Conservation (phyloP, 2,113 vertebrate genomes). For the Calonectris borealis region DNA sequence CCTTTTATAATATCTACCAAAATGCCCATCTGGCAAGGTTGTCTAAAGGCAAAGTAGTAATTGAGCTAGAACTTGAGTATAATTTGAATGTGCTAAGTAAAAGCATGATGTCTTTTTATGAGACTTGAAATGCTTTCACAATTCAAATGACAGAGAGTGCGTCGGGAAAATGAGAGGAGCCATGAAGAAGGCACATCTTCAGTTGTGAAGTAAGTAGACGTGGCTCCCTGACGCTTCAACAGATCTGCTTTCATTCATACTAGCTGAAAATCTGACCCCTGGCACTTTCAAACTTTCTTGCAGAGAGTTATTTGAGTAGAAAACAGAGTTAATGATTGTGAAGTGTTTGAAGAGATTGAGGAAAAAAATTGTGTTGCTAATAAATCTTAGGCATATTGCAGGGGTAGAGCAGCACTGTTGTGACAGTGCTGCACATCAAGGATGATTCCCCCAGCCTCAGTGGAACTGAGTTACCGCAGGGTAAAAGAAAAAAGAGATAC, state of each 20-base stretch:
- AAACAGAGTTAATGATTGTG: background rate
- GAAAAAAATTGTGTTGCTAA: background rate
- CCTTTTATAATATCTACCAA: background rate
- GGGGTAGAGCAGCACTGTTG: background rate
- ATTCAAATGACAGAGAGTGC: rapidly evolving
- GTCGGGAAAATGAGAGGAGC: background rate
- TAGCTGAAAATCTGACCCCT: background rate
- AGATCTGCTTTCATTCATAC: background rate
- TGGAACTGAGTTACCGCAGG: background rate
- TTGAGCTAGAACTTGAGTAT: background rate
- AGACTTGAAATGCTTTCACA: background rate
- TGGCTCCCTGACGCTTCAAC: background rate
- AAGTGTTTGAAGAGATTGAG: background rate
- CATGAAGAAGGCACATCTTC: background rate
- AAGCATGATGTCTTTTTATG: background rate
- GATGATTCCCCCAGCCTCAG: background rate
- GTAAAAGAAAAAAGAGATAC: constrained; percentile 24
- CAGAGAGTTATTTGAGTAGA: background rate
- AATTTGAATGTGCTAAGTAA: background rate
- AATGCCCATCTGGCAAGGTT: background rate
- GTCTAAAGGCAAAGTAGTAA: background rate
- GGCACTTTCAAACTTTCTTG: background rate
- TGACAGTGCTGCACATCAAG: background rate
- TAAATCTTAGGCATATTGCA: background rate
- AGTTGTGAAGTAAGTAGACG: background rate